phyloP scores from a whole-genome alignment of 1,140 invertebrate species.

The Cyrtorhinus lividipennis region DNA sequence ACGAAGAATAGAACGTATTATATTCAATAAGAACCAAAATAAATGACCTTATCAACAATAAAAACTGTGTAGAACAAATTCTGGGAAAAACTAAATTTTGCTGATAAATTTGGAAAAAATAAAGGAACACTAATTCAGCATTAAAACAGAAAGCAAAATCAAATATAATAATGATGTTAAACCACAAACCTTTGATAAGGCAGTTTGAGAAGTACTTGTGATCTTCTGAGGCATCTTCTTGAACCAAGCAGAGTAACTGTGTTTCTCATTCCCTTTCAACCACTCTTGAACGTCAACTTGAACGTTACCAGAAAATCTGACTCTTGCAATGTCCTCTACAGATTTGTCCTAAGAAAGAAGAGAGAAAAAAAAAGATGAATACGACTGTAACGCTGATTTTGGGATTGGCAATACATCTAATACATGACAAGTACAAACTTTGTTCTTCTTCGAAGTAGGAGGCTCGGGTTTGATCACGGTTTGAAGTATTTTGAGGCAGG shows the following conservation, averaged over 20 bases:
- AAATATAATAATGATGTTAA: not conserved
- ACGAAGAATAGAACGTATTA: too few species aligned
- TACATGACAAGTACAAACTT: slow-evolving; percentile 27
- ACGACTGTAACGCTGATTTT: too few species aligned
- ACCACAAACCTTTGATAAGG: slow-evolving; percentile 21
- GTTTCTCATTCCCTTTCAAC: slow-evolving; percentile 53
- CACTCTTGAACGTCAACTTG: slow-evolving; percentile 60
- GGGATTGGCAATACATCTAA: not conserved
- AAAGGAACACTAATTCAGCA: too few species aligned
- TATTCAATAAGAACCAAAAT: too few species aligned
- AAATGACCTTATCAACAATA: too few species aligned
- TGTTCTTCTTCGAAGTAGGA: slow-evolving; percentile 38
- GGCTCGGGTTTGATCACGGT: slow-evolving; percentile 56
- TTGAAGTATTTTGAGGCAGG: slow-evolving; percentile 72
- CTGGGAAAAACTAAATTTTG: too few species aligned
- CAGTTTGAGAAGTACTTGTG: slow-evolving; percentile 23
- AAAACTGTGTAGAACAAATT: too few species aligned
- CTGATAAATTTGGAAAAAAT: too few species aligned
- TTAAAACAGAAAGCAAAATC: too few species aligned
- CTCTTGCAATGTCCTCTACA: slow-evolving; percentile 36
- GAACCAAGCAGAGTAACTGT: slow-evolving; percentile 58
- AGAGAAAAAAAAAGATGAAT: slow-evolving; percentile 22
- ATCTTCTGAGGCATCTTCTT: slow-evolving; percentile 37
- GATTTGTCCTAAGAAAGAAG: slow-evolving; percentile 37
- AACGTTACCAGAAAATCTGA: slow-evolving; percentile 41